Evolutionary conservation across 1,140 invertebrate genomes (phyloP).

Genomic region (Tetragonula clypearis): DNA sequence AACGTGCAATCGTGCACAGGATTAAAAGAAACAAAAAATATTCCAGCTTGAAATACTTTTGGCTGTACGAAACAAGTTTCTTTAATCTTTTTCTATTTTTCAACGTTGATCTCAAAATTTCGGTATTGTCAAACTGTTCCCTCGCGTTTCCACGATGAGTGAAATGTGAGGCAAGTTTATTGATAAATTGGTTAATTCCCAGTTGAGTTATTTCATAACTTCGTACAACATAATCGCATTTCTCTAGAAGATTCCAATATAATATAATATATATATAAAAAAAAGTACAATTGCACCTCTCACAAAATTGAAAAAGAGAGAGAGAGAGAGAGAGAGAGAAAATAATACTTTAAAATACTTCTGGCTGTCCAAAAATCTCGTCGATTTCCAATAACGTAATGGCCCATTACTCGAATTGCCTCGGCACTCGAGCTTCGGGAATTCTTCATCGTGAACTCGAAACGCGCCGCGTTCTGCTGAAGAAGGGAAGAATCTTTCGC

Average conservation of each 20-base stretch:
- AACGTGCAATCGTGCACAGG: too few species aligned
- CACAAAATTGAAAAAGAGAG: not conserved
- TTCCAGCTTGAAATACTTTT: too few species aligned
- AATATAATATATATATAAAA: too few species aligned
- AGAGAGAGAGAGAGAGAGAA: not conserved
- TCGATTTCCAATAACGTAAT: not conserved
- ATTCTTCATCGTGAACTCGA: not conserved
- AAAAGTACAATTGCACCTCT: too few species aligned
- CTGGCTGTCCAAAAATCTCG: not conserved
- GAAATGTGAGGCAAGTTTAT: too few species aligned
- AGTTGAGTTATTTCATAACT: too few species aligned
- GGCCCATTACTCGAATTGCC: not conserved
- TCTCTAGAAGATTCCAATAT: too few species aligned
- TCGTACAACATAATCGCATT: too few species aligned
- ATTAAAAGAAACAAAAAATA: too few species aligned
- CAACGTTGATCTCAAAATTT: not conserved
- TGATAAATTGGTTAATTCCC: too few species aligned
- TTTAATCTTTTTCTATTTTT: not conserved
- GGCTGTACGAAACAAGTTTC: not conserved
- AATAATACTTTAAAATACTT: not conserved
- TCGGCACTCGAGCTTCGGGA: not conserved
- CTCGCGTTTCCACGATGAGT: too few species aligned
- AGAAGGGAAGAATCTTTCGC: not conserved
- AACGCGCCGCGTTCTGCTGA: not conserved
- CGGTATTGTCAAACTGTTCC: too few species aligned